Evolutionary conservation across 1,140 invertebrate species (phyloP).

Genomic region (Andrena cerasifolii): DNA sequence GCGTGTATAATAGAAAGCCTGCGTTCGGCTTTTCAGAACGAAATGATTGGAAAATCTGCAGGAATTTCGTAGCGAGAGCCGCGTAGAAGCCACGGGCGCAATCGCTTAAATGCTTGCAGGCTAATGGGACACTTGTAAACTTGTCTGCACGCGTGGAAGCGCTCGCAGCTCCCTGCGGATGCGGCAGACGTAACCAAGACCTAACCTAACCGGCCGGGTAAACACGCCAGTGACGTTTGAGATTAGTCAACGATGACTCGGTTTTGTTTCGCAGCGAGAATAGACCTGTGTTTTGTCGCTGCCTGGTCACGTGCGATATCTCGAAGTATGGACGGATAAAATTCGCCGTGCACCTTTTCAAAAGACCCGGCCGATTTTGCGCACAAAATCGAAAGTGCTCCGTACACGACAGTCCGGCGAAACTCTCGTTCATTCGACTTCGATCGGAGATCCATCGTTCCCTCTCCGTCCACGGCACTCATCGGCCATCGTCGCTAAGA

Average conservation of each 20-base stretch:
- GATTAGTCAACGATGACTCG: constrained; percentile 22
- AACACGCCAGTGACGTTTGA: constrained; percentile 22
- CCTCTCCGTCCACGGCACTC: not conserved
- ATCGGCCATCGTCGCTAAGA: not conserved
- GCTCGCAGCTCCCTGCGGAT: too few species aligned
- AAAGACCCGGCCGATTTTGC: not conserved
- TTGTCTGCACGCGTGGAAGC: too few species aligned
- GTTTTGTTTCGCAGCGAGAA: not conserved
- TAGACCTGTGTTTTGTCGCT: constrained; percentile 33
- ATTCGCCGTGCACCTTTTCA: constrained; percentile 4
- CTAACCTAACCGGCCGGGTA: constrained; percentile 11
- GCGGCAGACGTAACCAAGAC: not conserved
- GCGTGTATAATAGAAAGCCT: too few species aligned
- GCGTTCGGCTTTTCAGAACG: too few species aligned
- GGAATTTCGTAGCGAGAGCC: too few species aligned
- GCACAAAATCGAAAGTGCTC: not conserved
- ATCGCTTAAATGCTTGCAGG: too few species aligned
- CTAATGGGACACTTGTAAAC: too few species aligned
- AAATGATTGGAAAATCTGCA: too few species aligned
- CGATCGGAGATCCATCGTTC: not conserved
- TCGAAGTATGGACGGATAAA: constrained; percentile 14
- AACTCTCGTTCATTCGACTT: not conserved
- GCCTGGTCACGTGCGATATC: not conserved
- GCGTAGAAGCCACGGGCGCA: too few species aligned
- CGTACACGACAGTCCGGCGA: too few species aligned